Evolutionary conservation across 1,140 invertebrate species (phyloP), one percentile per base, ranked within the genome.

Genomic region (Tetramorium alpestre): DNA sequence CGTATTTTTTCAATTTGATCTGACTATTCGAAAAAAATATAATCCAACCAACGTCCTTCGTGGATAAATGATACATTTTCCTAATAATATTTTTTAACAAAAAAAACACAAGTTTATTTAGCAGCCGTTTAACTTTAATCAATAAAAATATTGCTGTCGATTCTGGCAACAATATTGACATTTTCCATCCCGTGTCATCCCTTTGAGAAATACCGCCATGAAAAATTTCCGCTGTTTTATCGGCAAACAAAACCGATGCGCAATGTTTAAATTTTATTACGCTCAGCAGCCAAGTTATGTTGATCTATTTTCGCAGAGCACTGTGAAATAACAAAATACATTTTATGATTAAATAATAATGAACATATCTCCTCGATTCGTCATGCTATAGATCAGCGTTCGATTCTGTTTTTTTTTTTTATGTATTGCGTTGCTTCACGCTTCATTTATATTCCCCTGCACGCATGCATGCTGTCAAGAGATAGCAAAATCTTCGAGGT

Each of bases 81-180:
- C 56, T 84, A 84, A 84, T 84, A n/a, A 84, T 62, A 84, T 73
- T 84, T 84, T 49, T 38, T 13, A 84, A 84, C 41, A 70, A 73
- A 10, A 10, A 22, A 73, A 84, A n/a, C 51, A 6, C 38, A 11
- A 41, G 69, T 84, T 75, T 84, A 84, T 84, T 84, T 84, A 75
- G 47, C 69, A 54, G 25, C 22, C 13, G 54, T 84, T 84, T 84
- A 64, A 47, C 75, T 78, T 78, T 78, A 60, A 62, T 54, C 41
- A 75, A 84, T 73, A 84, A 44, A 84, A 84, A 84, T 84, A 73
- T 49, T 49, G 25, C 67, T 60, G 80, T 84, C 69, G 56, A 84
- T 60, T 84, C 44, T 16, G 54, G 69, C 11, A 84, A 56, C 80
- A 60, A 75, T 75, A 84, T 84, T 84, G 80, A 84, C 80, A 84